These are phyloP conservation scores for Cephalopholis sonnerati DNA, from an alignment of 2,113 vertebrate species.

Conservation along the genomic window DNA sequence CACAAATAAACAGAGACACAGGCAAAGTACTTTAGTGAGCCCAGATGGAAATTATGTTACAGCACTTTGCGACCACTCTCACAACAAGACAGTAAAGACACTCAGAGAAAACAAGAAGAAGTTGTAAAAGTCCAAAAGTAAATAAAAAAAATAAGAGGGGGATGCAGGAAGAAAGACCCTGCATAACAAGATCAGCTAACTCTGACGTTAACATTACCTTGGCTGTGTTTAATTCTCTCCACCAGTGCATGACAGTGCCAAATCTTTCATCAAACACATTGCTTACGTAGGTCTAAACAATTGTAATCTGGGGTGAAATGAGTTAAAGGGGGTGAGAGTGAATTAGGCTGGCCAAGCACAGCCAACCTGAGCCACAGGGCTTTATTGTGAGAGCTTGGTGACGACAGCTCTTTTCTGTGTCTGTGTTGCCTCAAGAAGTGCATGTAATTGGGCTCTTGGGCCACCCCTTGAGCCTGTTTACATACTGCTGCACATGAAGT, in stretches of 20 bases:
- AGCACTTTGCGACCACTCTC: constrained; percentile 13
- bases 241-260: not conserved
- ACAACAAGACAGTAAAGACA: not conserved
- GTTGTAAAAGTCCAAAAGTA: not conserved
- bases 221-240: not conserved
- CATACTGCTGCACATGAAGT: constrained; percentile 62
- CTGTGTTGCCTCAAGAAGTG: constrained; percentile 70
- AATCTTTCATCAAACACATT: constrained; percentile 13
- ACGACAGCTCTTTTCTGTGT: constrained; percentile 58
- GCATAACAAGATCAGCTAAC: not conserved
- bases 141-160: not conserved
- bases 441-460: constrained; percentile 70
- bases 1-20: constrained; percentile 24
- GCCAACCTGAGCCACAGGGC: constrained; percentile 32
- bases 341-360: not conserved
- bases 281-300: constrained; percentile 24
- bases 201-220: not conserved
- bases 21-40: not conserved
- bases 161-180: not conserved
- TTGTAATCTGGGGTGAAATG: constrained; percentile 25
- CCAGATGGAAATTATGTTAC: constrained; percentile 17
- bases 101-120: not conserved
- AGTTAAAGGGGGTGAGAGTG: constrained; percentile 9
- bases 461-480: constrained; percentile 74
- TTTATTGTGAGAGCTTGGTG: constrained; percentile 54